phyloP scores from a whole-genome alignment of 2,888 invertebrate genomes.

The Euspilapteryx auroguttella region DNA sequence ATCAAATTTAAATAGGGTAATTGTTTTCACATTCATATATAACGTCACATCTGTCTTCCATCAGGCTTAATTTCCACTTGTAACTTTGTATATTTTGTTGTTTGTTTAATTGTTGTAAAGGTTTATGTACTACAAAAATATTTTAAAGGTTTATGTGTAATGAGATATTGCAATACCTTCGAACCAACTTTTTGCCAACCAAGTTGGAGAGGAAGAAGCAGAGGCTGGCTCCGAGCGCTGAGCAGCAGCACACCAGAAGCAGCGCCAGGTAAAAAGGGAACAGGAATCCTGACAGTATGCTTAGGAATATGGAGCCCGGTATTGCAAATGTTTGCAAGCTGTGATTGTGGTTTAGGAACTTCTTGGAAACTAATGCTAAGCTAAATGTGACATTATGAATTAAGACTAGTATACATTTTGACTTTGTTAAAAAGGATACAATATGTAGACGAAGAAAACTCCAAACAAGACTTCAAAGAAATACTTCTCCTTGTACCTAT shows the following conservation, averaged over 20 bases:
- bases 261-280: conserved; percentile 93
- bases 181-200: conserved; percentile 82
- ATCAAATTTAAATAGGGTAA: no score
- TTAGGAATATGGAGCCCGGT: conserved; percentile 97
- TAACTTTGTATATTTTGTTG: no score
- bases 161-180: no score
- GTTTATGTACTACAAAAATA: no score
- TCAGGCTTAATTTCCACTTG: no score
- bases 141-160: no score
- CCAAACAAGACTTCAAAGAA: conserved; percentile 89
- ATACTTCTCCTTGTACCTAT: conserved; percentile 90
- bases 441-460: conserved; percentile 89
- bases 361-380: no score
- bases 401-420: no score
- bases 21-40: no score
- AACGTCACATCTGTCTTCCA: no score
- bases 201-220: conserved; percentile 93
- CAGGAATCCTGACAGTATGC: conserved; percentile 94
- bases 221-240: conserved; percentile 91
- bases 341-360: conserved; percentile 27
- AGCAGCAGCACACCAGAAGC: conserved; percentile 87
- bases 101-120: no score
- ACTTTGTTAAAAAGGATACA: conserved; percentile 80
- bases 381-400: no score
- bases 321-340: conserved; percentile 99